Evolutionary conservation across 2,113 vertebrate genomes (phyloP), one percentile per base, ranked within the genome.

Genomic region (Entelurus aequoreus): DNA sequence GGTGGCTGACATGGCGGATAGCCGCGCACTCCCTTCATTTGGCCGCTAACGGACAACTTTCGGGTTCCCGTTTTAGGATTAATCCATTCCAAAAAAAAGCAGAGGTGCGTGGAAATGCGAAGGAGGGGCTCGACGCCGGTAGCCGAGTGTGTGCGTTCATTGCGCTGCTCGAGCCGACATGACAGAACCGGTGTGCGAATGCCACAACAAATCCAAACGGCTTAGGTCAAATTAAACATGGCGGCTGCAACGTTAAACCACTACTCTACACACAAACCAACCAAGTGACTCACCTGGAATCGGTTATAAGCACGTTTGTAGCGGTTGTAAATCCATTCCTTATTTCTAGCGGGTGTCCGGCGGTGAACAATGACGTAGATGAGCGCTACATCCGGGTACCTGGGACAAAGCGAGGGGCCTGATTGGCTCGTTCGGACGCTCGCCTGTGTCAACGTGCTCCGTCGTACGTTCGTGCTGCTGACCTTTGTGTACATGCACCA

Each of bases 361-460:
- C 90, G 90, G 88, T 89, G 91, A 92, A 92, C 91, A 92, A 91
- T 92, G 91, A 92, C 91, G 91, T 92, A 91, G 89, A 74, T 87
- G 76, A 84, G 87, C 90, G 83, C 84, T 87, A 87, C 89, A 92
- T 91, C 91, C 91, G 91, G 91, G 90, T 87, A 90, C 79, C 75
- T 74, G 60, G 21, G 57, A 71, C 76, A 77, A 82, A 84, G 84
- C 63, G 65, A 68, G 63, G 57, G 36, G 66, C 53, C 68, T 72
- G 71, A 84, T 84, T 80, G 84, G 86, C 38, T 76, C 8, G 6
- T 16, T 54, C 47, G 7, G 36, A 14, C 46, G 15, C 48, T 57
- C 44, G 55, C 42, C 59, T 48, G 52, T 9, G 74, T 66, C 54
- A 76, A 83, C 75, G 66, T 75, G 65, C 72, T 81, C 81, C 71